phyloP scores from a whole-genome alignment of 2,797 vertebrate species.

The Sebastes taczanowskii region DNA sequence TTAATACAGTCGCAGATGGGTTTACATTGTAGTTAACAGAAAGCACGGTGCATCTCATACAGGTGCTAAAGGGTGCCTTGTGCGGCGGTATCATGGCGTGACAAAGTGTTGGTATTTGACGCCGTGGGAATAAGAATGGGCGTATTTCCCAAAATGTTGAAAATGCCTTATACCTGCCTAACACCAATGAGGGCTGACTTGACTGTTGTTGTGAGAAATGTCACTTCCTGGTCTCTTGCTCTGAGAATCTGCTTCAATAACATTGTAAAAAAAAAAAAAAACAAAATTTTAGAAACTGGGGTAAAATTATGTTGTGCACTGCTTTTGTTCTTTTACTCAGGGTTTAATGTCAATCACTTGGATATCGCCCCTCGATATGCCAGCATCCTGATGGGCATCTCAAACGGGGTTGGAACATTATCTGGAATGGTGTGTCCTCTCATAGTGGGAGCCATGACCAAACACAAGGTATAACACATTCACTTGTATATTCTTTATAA shows the following conservation, averaged over 20 bases:
- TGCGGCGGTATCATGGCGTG: too few relatives aligned
- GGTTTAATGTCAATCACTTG: slow-evolving; percentile 98
- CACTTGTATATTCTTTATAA: not conserved
- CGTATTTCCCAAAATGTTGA: too few relatives aligned
- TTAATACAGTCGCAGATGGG: too few relatives aligned
- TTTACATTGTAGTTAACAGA: too few relatives aligned
- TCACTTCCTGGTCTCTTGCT: not conserved
- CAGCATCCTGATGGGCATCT: slow-evolving; percentile 99
- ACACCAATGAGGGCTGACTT: too few relatives aligned
- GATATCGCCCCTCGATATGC: slow-evolving; percentile 98
- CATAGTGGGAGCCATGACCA: slow-evolving; percentile 98
- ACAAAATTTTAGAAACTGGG: not conserved
- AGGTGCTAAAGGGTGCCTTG: too few relatives aligned
- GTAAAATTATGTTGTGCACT: not conserved
- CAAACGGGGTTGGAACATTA: slow-evolving; percentile 96
- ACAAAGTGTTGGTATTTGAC: too few relatives aligned
- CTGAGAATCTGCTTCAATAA: not conserved
- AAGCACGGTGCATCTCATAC: too few relatives aligned
- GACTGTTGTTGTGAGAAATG: not conserved
- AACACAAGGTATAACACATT: slow-evolving; percentile 90
- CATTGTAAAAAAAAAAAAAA: too few relatives aligned
- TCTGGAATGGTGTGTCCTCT: slow-evolving; percentile 99
- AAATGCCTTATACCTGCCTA: too few relatives aligned
- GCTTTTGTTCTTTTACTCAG: slow-evolving; percentile 72
- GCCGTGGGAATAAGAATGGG: too few relatives aligned